Conservation (phyloP, 2,888 invertebrate genomes). For the Ennomos erosarius region DNA sequence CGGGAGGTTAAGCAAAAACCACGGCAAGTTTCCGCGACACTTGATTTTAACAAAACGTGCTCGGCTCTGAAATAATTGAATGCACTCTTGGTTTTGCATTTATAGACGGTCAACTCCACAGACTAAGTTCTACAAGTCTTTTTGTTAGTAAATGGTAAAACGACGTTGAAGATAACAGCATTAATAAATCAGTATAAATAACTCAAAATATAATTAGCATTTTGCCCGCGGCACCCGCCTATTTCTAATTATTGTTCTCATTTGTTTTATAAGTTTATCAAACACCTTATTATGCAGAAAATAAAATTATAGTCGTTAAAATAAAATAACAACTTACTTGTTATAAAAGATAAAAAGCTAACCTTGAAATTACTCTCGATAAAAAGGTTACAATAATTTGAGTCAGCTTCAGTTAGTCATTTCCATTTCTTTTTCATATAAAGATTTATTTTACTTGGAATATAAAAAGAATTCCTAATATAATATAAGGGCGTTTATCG, state of each 20-base stretch:
- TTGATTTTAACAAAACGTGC: conserved; percentile 46
- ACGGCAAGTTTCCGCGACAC: conserved; percentile 43
- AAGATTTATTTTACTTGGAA: conserved; percentile 32
- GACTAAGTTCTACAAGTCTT: too few species aligned
- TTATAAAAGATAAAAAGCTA: conserved; percentile 9
- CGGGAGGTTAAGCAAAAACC: conserved; percentile 39
- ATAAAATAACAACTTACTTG: too few species aligned
- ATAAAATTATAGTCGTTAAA: too few species aligned
- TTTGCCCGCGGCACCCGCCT: too few species aligned
- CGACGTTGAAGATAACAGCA: too few species aligned
- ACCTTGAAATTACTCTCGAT: conserved; percentile 14
- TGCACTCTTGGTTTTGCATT: conserved; percentile 18
- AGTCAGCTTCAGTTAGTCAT: conserved; percentile 25
- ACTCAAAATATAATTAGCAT: too few species aligned
- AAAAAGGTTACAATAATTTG: conserved; percentile 16
- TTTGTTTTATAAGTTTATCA: too few species aligned
- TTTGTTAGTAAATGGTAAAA: too few species aligned
- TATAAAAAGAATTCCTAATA: conserved; percentile 33
- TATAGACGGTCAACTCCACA: neutral
- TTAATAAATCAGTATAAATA: too few species aligned
- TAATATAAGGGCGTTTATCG: conserved; percentile 40
- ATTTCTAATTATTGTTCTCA: too few species aligned
- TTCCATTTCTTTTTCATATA: conserved; percentile 25
- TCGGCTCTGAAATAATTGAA: conserved; percentile 35
- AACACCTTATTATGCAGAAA: too few species aligned